Conservation (phyloP, 1,140 invertebrate species). For the Panulirus ornatus region DNA sequence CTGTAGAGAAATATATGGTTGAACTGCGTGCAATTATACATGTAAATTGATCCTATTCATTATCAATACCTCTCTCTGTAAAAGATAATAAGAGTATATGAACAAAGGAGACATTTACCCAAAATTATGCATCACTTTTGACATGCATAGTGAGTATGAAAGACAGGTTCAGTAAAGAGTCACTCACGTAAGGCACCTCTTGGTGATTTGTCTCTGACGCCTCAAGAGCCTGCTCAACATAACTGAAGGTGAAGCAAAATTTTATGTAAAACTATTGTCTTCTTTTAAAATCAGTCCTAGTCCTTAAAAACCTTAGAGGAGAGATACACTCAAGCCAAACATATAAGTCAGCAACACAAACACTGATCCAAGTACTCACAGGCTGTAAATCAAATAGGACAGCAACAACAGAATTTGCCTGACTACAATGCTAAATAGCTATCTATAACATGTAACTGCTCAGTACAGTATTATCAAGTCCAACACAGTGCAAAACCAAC, state of each 20-base stretch:
- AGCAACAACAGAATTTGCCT: background rate
- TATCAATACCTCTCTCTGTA: background rate
- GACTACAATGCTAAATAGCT: background rate
- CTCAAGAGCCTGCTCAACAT: conserved; percentile 40
- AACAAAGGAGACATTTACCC: conserved; percentile 13
- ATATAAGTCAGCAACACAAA: background rate
- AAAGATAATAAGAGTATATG: background rate
- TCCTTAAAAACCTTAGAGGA: background rate
- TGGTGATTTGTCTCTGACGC: conserved; percentile 27
- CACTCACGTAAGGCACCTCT: conserved; percentile 29
- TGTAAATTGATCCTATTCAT: background rate
- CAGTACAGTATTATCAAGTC: background rate
- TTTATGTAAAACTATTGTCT: background rate
- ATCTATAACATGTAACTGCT: background rate
- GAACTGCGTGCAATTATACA: conserved; percentile 15
- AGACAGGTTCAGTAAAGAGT: background rate
- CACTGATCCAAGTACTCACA: background rate
- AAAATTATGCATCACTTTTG: background rate
- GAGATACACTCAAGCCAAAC: conserved; percentile 20
- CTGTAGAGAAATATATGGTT: background rate
- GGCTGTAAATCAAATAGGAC: background rate
- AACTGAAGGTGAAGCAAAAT: conserved; percentile 51
- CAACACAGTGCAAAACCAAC: background rate
- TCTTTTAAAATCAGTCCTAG: background rate
- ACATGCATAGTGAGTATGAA: background rate